phyloP scores from a whole-genome alignment of 1,140 invertebrate genomes.

The Diplogasteroides magnus region DNA sequence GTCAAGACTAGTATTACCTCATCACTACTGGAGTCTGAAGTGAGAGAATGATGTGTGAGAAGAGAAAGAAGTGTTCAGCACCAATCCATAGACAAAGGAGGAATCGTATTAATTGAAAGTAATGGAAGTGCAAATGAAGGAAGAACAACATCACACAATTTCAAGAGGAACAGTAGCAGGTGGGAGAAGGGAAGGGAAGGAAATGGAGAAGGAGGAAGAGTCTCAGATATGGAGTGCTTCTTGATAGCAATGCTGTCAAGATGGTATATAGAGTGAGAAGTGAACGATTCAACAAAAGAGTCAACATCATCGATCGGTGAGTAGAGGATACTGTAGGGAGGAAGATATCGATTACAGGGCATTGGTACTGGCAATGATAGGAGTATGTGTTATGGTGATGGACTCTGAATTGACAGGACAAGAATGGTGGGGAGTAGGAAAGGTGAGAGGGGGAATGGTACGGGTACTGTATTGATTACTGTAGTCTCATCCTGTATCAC shows the following conservation, averaged over 20 bases:
- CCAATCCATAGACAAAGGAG: background rate
- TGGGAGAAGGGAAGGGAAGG: constrained; percentile 46
- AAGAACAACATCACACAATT: background rate
- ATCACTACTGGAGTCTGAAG: constrained; percentile 23
- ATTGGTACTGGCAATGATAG: constrained; percentile 12
- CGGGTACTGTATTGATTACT: background rate
- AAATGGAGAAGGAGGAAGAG: constrained; percentile 46
- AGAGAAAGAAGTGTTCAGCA: no score
- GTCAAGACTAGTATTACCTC: constrained; percentile 22
- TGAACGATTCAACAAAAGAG: constrained; percentile 42
- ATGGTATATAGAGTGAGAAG: constrained; percentile 53
- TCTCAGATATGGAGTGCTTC: constrained; percentile 52
- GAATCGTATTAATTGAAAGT: background rate
- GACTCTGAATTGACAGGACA: constrained; percentile 25
- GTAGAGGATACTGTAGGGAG: constrained; percentile 28
- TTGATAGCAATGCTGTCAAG: constrained; percentile 49
- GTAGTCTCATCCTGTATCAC: constrained; percentile 30
- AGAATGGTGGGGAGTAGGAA: constrained; percentile 13
- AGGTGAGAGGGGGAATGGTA: background rate
- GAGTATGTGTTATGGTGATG: constrained; percentile 21
- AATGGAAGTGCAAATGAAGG: background rate
- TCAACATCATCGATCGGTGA: constrained; percentile 1
- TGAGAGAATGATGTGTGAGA: no score
- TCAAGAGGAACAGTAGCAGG: background rate
- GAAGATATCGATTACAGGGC: constrained; percentile 33